phyloP scores from a whole-genome alignment of 2,113 vertebrate species.

The Circaetus gallicus region DNA sequence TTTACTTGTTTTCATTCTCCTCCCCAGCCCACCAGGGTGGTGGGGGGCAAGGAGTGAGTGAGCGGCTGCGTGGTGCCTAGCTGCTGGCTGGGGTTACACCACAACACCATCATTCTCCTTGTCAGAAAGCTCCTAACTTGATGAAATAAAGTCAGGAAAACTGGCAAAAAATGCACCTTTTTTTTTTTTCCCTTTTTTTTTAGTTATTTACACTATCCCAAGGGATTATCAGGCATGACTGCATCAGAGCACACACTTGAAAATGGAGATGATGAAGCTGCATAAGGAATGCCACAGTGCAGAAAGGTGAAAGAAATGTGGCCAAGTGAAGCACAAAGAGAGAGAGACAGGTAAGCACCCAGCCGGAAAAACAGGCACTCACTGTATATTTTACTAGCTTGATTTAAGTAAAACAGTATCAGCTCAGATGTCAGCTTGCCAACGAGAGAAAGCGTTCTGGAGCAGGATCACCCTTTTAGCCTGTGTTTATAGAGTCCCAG shows the following conservation, averaged over 20 bases:
- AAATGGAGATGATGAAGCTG: neutral
- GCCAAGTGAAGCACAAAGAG: neutral
- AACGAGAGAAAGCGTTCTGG: neutral
- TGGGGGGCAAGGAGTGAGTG: too few species aligned
- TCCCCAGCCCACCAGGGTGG: too few species aligned
- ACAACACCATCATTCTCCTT: neutral
- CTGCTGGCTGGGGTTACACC: too few species aligned
- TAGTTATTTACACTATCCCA: neutral
- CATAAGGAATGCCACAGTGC: neutral
- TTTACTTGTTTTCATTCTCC: too few species aligned
- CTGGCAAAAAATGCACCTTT: accelerated
- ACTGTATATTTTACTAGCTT: neutral
- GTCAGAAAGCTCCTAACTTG: neutral
- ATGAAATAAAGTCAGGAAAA: neutral
- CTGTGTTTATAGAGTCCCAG: slow-evolving; percentile 37
- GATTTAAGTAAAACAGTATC: neutral
- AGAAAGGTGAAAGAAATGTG: neutral
- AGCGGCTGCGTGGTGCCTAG: too few species aligned
- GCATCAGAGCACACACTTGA: neutral
- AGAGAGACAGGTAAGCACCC: neutral
- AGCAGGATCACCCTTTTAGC: slow-evolving; percentile 23
- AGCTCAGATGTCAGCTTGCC: slow-evolving; percentile 10
- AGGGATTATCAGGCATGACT: neutral
- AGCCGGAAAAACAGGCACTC: slow-evolving; percentile 8
- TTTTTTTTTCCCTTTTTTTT: neutral